phyloP scores from a whole-genome alignment of 2,888 invertebrate species.

The Drosophila subquinaria region DNA sequence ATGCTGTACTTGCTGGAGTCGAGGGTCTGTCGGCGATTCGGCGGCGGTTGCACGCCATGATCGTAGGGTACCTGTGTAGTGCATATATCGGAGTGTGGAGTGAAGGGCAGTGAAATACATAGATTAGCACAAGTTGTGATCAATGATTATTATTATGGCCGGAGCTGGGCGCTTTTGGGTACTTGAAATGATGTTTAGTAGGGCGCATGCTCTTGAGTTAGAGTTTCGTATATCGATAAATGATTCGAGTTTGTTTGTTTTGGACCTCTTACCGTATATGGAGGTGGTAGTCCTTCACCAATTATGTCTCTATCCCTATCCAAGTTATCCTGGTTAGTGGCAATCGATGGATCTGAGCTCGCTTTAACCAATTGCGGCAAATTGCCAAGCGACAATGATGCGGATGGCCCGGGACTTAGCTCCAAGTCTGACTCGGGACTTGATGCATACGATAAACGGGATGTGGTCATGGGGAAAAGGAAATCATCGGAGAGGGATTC shows the following conservation, averaged over 20 bases:
- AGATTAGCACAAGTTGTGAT: slow-evolving; percentile 62
- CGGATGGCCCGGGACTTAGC: slow-evolving; percentile 91
- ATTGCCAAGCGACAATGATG: slow-evolving; percentile 87
- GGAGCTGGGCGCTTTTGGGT: slow-evolving; percentile 28
- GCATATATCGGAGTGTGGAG: slow-evolving; percentile 43
- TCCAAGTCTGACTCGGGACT: slow-evolving; percentile 98
- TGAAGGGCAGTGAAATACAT: slow-evolving; percentile 55
- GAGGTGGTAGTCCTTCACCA: slow-evolving; percentile 90
- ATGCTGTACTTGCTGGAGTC: slow-evolving; percentile 83
- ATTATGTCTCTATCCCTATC: slow-evolving; percentile 89
- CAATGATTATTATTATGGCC: slow-evolving; percentile 23
- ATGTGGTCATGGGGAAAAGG: slow-evolving; percentile 98
- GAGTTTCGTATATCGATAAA: slow-evolving; percentile 25
- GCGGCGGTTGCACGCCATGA: slow-evolving; percentile 78
- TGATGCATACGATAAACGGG: slow-evolving; percentile 97
- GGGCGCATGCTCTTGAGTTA: slow-evolving; percentile 59
- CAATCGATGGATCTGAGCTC: slow-evolving; percentile 97
- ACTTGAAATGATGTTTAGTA: slow-evolving; percentile 41
- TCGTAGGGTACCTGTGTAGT: slow-evolving; percentile 84
- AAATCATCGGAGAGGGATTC: slow-evolving; percentile 99
- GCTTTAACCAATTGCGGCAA: slow-evolving; percentile 91
- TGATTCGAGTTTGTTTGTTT: slow-evolving; percentile 29
- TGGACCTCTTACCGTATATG: slow-evolving; percentile 91
- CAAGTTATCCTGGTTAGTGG: slow-evolving; percentile 95
- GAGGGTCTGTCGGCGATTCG: slow-evolving; percentile 84